A percentile compares a stretch with the other conserved stretches of the same genome.
phyloP scores from a whole-genome alignment of 1,140 invertebrate species.

The Hormaphis cornu region DNA sequence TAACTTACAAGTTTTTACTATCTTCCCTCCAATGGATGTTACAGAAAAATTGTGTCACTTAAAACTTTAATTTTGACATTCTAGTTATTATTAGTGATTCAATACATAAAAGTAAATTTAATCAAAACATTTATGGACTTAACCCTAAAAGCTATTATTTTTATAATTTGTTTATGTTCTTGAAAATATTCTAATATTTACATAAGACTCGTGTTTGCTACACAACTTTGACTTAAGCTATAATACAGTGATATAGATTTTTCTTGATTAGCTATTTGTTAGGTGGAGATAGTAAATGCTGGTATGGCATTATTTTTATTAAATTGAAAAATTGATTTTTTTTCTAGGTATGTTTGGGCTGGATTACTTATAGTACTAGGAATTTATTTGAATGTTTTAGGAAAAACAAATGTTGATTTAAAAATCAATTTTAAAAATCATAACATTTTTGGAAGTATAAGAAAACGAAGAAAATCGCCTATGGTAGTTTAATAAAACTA shows the following conservation, averaged over 20 bases:
- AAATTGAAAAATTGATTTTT: slow-evolving; percentile 36
- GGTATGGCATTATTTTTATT: not conserved
- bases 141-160: too few relatives aligned
- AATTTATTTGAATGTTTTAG: slow-evolving; percentile 83
- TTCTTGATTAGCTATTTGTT: too few relatives aligned
- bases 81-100: too few relatives aligned
- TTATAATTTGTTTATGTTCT: too few relatives aligned
- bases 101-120: too few relatives aligned
- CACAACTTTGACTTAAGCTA: too few relatives aligned
- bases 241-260: too few relatives aligned
- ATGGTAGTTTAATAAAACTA: slow-evolving; percentile 7
- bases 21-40: not conserved
- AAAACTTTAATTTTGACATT: slow-evolving; percentile 4
- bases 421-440: not conserved
- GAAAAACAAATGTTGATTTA: slow-evolving; percentile 50
- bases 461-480: slow-evolving; percentile 10
- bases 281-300: too few relatives aligned
- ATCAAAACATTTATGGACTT: too few relatives aligned
- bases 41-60: too few relatives aligned
- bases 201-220: too few relatives aligned
- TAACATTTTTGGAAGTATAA: not conserved
- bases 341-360: slow-evolving; percentile 78
- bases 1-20: slow-evolving; percentile 29
- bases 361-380: slow-evolving; percentile 75
- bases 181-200: too few relatives aligned